phyloP scores from a whole-genome alignment of 2,113 vertebrate genomes.

The Clarias magur region DNA sequence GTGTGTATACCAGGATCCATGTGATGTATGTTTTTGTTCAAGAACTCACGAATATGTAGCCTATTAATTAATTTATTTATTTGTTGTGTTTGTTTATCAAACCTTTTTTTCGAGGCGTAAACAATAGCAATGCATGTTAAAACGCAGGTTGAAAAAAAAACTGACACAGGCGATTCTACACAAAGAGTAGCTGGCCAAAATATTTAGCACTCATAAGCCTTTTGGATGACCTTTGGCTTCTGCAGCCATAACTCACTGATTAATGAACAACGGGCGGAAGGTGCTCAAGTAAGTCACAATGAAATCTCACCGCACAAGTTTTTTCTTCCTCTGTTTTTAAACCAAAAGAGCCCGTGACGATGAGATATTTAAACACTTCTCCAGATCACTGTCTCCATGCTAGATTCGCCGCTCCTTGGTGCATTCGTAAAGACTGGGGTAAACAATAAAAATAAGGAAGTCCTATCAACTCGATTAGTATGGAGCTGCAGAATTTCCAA shows the following conservation, averaged over 20 bases:
- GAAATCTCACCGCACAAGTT: constrained; percentile 77
- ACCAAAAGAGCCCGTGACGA: constrained; percentile 64
- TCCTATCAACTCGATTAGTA: not conserved
- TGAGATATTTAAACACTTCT: constrained; percentile 57
- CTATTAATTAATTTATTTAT: not conserved
- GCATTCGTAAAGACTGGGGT: not conserved
- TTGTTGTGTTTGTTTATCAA: not conserved
- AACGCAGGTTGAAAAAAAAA: constrained; percentile 52
- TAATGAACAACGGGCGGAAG: constrained; percentile 99
- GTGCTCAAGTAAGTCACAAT: constrained; percentile 77
- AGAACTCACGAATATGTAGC: not conserved
- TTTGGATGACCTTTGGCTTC: constrained; percentile 95
- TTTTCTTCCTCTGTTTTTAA: constrained; percentile 67
- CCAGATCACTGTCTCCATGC: constrained; percentile 25
- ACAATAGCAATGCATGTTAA: constrained; percentile 8
- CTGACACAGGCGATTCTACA: constrained; percentile 76
- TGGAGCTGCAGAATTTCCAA: not conserved
- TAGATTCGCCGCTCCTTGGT: constrained; percentile 2
- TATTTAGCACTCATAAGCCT: constrained; percentile 93
- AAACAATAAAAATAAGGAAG: not conserved
- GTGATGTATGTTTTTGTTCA: not conserved
- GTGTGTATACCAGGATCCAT: too few species aligned
- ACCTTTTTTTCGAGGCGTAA: not conserved
- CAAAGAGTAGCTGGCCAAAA: constrained; percentile 81
- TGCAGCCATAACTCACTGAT: constrained; percentile 92